These are phyloP conservation scores for Gortyna flavago DNA, from an alignment of 2,888 invertebrate genomes.

Conservation along the genomic window DNA sequence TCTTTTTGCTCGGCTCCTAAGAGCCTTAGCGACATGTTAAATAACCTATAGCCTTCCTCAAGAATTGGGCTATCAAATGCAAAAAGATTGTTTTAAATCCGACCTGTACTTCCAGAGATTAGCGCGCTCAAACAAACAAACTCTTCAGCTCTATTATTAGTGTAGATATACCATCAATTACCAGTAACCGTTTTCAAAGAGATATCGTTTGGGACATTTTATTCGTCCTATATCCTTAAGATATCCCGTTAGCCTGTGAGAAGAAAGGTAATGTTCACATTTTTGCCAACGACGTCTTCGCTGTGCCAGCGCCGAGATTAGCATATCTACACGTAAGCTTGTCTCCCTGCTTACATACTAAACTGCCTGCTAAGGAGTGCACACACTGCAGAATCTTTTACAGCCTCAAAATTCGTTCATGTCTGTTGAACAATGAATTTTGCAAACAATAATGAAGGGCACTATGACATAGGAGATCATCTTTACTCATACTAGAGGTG, in stretches of 20 bases:
- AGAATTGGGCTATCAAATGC: too few relatives aligned
- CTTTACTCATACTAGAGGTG: background rate
- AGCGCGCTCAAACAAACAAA: background rate
- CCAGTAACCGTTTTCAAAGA: slow-evolving; percentile 13
- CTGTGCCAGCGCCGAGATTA: slow-evolving; percentile 41
- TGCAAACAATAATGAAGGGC: background rate
- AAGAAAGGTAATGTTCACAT: slow-evolving; percentile 39
- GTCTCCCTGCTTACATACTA: slow-evolving; percentile 18
- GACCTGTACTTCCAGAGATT: too few relatives aligned
- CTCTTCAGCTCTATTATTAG: background rate
- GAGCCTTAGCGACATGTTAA: too few relatives aligned
- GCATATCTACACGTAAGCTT: slow-evolving; percentile 53
- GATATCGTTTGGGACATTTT: slow-evolving; percentile 31
- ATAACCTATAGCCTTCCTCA: too few relatives aligned
- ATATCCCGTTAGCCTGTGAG: slow-evolving; percentile 12
- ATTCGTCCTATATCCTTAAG: slow-evolving; percentile 15
- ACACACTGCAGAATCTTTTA: slow-evolving; percentile 20
- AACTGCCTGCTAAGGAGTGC: slow-evolving; percentile 13
- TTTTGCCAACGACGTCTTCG: slow-evolving; percentile 35
- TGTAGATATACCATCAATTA: background rate
- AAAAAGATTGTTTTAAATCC: too few relatives aligned
- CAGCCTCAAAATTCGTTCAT: background rate
- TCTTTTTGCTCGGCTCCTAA: too few relatives aligned
- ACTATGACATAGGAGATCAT: background rate
- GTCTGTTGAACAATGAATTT: background rate